A percentile compares a stretch with the other conserved stretches of the same genome.
phyloP scores from a whole-genome alignment of 2,797 vertebrate species.

The Phyllotis vaccarum region DNA sequence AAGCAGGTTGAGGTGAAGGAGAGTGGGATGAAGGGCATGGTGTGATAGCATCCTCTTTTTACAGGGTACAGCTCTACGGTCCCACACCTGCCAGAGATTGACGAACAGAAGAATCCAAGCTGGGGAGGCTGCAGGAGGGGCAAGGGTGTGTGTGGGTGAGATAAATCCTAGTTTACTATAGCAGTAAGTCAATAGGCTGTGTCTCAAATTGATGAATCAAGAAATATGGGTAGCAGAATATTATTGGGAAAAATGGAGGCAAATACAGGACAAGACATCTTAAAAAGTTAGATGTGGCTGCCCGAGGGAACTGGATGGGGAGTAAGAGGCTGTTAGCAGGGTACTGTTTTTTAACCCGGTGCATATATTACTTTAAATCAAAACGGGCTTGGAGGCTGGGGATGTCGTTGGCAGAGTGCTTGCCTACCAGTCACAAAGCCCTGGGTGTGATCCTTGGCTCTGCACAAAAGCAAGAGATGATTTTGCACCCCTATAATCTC shows the following conservation, averaged over 20 bases:
- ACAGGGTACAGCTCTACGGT: neutral
- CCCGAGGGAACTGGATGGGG: neutral
- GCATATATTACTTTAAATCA: slow-evolving; percentile 14
- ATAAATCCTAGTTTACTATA: slow-evolving; percentile 63
- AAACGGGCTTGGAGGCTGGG: neutral
- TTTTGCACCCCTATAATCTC: neutral
- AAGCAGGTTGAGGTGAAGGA: neutral
- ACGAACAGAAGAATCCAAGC: slow-evolving; percentile 22
- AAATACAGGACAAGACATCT: slow-evolving; percentile 71
- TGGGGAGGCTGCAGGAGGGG: slow-evolving; percentile 47
- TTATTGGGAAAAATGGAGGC: slow-evolving; percentile 77
- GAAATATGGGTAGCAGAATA: slow-evolving; percentile 72
- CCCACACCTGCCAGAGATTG: neutral
- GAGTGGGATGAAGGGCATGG: neutral
- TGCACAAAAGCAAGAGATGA: neutral
- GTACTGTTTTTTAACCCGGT: slow-evolving; percentile 20
- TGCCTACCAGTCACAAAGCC: neutral
- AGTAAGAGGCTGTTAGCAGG: neutral
- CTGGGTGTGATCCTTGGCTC: neutral
- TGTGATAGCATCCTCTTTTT: neutral
- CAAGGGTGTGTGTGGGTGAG: neutral
- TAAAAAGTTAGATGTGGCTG: slow-evolving; percentile 67
- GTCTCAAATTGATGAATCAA: slow-evolving; percentile 78
- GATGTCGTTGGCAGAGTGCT: neutral
- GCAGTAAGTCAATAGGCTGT: slow-evolving; percentile 74